These are phyloP conservation scores for Calyptomena viridis DNA, from an alignment of 2,113 vertebrate genomes.

Conservation along the genomic window DNA sequence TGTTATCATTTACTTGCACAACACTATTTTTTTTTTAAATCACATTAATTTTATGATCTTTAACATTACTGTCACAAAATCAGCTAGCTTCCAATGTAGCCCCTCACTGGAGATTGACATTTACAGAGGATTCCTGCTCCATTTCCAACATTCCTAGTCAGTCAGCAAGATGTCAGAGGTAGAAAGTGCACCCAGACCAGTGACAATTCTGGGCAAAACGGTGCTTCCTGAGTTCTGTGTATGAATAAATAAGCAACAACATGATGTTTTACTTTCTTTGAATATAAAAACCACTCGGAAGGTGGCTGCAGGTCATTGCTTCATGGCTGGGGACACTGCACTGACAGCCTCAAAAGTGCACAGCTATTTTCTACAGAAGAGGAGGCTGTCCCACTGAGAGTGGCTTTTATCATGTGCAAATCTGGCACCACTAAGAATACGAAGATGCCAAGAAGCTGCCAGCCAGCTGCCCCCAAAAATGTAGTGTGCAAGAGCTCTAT, in stretches of 20 bases:
- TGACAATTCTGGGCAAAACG: fast-evolving
- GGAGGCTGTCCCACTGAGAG: background rate
- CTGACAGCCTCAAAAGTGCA: background rate
- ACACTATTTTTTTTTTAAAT: background rate
- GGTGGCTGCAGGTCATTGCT: background rate
- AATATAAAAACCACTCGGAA: background rate
- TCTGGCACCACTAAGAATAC: background rate
- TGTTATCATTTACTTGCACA: background rate
- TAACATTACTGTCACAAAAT: background rate
- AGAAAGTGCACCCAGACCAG: background rate
- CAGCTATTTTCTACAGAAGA: background rate
- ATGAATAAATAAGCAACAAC: background rate
- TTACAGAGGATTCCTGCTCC: background rate
- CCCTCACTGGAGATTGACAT: background rate
- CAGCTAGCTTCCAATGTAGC: background rate
- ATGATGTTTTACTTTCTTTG: background rate
- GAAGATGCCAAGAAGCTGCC: conserved; percentile 24
- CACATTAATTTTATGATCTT: background rate
- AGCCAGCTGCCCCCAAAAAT: background rate
- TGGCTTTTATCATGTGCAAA: background rate
- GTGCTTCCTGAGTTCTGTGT: background rate
- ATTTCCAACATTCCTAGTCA: background rate
- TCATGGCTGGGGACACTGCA: background rate
- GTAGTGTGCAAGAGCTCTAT: background rate
- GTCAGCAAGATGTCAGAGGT: background rate